Evolutionary conservation across 1,140 invertebrate species (phyloP).

Genomic region (Helicorthomorpha holstii): DNA sequence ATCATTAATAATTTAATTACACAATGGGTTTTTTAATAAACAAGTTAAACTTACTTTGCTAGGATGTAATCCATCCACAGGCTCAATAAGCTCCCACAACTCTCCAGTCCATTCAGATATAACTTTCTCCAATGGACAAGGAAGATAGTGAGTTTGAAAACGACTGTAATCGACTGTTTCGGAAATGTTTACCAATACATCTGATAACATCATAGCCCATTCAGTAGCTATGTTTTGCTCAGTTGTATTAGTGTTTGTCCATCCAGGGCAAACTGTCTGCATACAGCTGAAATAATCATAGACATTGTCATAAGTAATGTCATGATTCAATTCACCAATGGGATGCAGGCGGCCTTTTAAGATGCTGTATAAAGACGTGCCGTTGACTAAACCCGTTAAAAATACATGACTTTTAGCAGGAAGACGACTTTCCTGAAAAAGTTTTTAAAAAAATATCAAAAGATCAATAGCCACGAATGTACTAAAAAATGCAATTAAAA

Average conservation of each 20-base stretch:
- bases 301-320: slow-evolving; percentile 28
- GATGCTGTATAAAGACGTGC: slow-evolving; percentile 26
- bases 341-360: slow-evolving; percentile 30
- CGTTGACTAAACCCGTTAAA: slow-evolving; percentile 30
- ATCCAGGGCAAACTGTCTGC: slow-evolving; percentile 1
- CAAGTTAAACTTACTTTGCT: slow-evolving; percentile 25
- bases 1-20: neutral
- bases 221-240: neutral
- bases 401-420: slow-evolving; percentile 29
- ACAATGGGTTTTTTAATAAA: neutral
- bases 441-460: too few species aligned
- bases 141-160: slow-evolving; percentile 27
- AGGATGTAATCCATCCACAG: slow-evolving; percentile 34
- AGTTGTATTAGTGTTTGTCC: neutral
- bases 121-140: slow-evolving; percentile 23
- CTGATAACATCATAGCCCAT: slow-evolving; percentile 20
- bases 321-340: slow-evolving; percentile 25
- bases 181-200: slow-evolving; percentile 23
- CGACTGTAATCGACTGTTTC: slow-evolving; percentile 16
- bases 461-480: too few species aligned
- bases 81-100: slow-evolving; percentile 29
- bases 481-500: too few species aligned
- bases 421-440: slow-evolving; percentile 23
- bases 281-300: slow-evolving; percentile 32
- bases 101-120: slow-evolving; percentile 24